phyloP scores from a whole-genome alignment of 2,797 vertebrate species.

The Microctenopoma lineatum region DNA sequence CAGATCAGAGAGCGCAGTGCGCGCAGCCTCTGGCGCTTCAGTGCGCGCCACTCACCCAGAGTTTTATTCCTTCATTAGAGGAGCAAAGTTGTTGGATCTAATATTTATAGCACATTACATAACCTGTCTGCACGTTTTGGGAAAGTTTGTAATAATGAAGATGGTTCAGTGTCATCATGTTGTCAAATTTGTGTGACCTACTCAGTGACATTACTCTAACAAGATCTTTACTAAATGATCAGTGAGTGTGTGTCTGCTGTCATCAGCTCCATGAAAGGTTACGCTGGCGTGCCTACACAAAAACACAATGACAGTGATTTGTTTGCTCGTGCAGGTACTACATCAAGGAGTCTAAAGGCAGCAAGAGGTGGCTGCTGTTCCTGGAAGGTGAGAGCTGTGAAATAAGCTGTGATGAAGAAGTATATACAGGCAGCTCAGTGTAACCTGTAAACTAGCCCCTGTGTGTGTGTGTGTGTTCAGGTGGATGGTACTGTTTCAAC shows the following conservation, averaged over 20 bases:
- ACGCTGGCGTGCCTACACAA: background rate
- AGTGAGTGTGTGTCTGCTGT: too few relatives aligned
- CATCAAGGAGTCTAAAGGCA: constrained; percentile 94
- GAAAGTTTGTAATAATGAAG: too few relatives aligned
- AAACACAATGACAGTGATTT: constrained; percentile 20
- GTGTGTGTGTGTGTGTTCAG: constrained; percentile 71
- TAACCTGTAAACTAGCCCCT: constrained; percentile 5
- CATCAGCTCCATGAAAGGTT: too few relatives aligned
- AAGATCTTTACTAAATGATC: too few relatives aligned
- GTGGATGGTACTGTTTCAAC: constrained; percentile 96
- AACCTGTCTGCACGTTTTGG: too few relatives aligned
- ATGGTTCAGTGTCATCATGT: too few relatives aligned
- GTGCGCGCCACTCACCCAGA: background rate
- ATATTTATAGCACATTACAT: background rate
- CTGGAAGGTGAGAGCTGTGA: constrained; percentile 87
- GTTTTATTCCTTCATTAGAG: background rate
- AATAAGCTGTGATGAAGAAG: background rate
- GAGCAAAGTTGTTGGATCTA: background rate
- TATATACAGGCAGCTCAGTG: background rate
- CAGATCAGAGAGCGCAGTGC: constrained; percentile 38
- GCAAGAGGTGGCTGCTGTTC: constrained; percentile 93
- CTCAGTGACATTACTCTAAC: too few relatives aligned
- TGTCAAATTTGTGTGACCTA: too few relatives aligned
- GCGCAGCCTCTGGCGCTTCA: too few relatives aligned
- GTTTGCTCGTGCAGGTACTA: constrained; percentile 85